Conservation (phyloP, 1,140 invertebrate genomes). For the Microvelia longipes region DNA sequence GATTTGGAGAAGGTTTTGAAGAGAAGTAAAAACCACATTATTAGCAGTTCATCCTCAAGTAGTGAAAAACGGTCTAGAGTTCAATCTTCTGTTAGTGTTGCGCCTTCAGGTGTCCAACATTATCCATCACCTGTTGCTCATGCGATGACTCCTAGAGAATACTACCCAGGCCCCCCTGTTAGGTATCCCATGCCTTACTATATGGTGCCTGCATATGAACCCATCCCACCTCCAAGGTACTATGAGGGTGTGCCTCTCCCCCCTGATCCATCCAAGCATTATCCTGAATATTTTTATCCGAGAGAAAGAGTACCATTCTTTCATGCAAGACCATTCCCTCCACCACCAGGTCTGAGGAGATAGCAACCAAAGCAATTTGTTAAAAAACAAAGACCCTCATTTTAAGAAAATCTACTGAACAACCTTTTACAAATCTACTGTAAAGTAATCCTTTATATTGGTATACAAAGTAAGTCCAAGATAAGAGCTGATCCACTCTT, state of each 20-base stretch:
- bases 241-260: constrained; percentile 54
- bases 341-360: not conserved
- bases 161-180: constrained; percentile 52
- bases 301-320: not conserved
- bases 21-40: constrained; percentile 59
- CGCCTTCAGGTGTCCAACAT: constrained; percentile 48
- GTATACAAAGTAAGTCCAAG: too few relatives aligned
- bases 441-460: too few relatives aligned
- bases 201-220: constrained; percentile 44
- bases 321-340: not conserved
- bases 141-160: constrained; percentile 45
- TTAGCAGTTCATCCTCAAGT: constrained; percentile 27
- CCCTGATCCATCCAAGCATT: constrained; percentile 30
- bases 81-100: constrained; percentile 29
- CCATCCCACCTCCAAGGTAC: constrained; percentile 51
- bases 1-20: constrained; percentile 79
- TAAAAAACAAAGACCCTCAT: too few relatives aligned
- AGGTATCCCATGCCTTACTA: constrained; percentile 40
- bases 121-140: constrained; percentile 59
- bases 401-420: too few relatives aligned
- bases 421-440: too few relatives aligned
- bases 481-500: too few relatives aligned
- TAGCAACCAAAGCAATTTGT: too few relatives aligned
- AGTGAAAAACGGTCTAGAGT: constrained; percentile 23
- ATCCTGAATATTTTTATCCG: not conserved